These are phyloP conservation scores for Tipula helvola DNA, from an alignment of 2,888 invertebrate genomes.

Conservation along the genomic window DNA sequence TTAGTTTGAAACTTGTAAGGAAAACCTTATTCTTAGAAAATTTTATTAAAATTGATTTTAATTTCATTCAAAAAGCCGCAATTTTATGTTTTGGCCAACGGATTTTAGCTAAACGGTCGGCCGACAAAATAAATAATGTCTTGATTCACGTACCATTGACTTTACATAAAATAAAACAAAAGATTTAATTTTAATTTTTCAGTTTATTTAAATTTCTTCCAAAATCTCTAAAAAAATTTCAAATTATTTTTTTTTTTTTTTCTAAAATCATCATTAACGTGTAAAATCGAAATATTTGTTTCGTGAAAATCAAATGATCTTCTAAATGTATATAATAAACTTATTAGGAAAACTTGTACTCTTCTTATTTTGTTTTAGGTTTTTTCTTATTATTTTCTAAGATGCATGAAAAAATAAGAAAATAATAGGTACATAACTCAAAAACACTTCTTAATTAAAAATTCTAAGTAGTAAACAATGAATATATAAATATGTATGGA, in stretches of 20 bases:
- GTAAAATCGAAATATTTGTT: not conserved
- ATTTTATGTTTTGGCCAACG: no score
- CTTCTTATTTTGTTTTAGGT: not conserved
- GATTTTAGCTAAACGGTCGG: no score
- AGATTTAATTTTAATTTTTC: not conserved
- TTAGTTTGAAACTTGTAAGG: no score
- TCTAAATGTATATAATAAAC: conserved; percentile 1
- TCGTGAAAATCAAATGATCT: not conserved
- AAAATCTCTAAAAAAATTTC: not conserved
- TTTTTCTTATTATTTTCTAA: not conserved
- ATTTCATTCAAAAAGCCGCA: no score
- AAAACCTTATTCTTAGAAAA: no score
- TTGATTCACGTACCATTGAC: no score
- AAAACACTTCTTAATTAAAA: not conserved
- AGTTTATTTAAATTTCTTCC: not conserved
- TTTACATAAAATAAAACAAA: not conserved
- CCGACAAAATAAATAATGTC: no score
- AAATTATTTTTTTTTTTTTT: not conserved
- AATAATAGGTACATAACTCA: not conserved
- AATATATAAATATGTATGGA: not conserved
- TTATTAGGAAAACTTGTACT: conserved; percentile 4
- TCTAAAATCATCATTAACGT: not conserved
- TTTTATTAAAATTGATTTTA: no score
- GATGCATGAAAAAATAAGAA: not conserved
- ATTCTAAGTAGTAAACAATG: not conserved